Evolutionary conservation across 2,888 invertebrate species (phyloP).

Genomic region (Dicranocentrus wangi): DNA sequence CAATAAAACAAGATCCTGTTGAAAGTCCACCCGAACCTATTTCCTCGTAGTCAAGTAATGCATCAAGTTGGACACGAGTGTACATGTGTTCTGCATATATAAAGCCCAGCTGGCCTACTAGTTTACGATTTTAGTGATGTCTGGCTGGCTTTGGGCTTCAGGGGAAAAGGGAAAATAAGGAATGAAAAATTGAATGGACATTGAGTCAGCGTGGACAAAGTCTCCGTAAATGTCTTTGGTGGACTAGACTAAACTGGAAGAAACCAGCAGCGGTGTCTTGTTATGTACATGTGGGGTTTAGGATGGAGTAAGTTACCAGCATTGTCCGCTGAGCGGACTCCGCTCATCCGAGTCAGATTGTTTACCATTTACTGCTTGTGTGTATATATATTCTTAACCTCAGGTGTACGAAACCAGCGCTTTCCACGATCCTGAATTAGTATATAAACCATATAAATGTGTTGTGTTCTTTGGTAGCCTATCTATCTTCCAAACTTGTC

Average conservation of each 20-base stretch:
- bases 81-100: slow-evolving; percentile 58
- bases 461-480: too few species aligned
- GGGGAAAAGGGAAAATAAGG: slow-evolving; percentile 47
- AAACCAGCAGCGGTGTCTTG: too few species aligned
- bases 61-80: slow-evolving; percentile 31
- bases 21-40: slow-evolving; percentile 26
- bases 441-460: too few species aligned
- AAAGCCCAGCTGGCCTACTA: slow-evolving; percentile 49
- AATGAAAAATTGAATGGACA: slow-evolving; percentile 69
- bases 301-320: too few species aligned
- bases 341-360: slow-evolving; percentile 32
- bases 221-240: neutral
- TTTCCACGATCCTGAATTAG: neutral
- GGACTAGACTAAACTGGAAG: neutral
- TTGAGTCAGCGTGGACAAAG: neutral
- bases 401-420: slow-evolving; percentile 29
- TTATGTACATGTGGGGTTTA: too few species aligned
- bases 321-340: neutral
- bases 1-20: slow-evolving; percentile 43
- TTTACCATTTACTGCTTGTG: slow-evolving; percentile 2
- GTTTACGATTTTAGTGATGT: too few species aligned
- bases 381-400: slow-evolving; percentile 12
- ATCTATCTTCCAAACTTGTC: slow-evolving; percentile 45
- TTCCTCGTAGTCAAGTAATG: slow-evolving; percentile 25
- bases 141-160: too few species aligned